These are phyloP conservation scores for Vannuccia rotundouncinata DNA, from an alignment of 2,888 invertebrate genomes.

Conservation along the genomic window DNA sequence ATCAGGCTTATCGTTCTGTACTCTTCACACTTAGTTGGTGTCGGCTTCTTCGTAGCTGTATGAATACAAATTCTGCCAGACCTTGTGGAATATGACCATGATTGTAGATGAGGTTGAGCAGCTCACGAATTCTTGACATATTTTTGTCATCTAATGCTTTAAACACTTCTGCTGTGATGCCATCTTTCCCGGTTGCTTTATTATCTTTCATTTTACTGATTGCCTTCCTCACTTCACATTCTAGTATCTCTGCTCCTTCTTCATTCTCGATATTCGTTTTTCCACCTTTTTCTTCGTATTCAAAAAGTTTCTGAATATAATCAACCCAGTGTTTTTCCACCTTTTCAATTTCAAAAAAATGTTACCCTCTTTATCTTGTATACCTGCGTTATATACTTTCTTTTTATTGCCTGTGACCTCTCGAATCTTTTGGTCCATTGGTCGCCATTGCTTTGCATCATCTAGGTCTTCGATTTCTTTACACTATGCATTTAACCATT, in stretches of 20 bases:
- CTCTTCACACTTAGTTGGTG: background rate
- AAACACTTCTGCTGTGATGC: slow-evolving; percentile 17
- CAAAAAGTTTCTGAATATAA: slow-evolving; percentile 15
- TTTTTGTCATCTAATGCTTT: slow-evolving; percentile 23
- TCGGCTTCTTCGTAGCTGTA: slow-evolving; percentile 25
- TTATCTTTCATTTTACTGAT: slow-evolving; percentile 24
- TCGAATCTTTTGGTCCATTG: slow-evolving; percentile 16
- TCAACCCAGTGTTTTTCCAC: slow-evolving; percentile 21
- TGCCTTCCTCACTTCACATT: slow-evolving; percentile 23
- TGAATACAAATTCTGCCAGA: slow-evolving; percentile 4
- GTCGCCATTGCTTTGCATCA: slow-evolving; percentile 5
- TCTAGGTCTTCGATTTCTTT: slow-evolving; percentile 22
- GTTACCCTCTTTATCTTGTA: slow-evolving; percentile 8
- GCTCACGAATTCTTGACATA: slow-evolving; percentile 9
- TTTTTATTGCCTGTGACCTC: slow-evolving; percentile 26
- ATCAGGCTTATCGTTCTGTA: slow-evolving; percentile 28
- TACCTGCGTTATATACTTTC: slow-evolving; percentile 16
- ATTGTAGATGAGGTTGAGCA: slow-evolving; percentile 22
- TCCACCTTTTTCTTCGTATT: slow-evolving; percentile 5
- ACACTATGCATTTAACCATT: slow-evolving; percentile 24
- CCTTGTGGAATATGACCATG: slow-evolving; percentile 17
- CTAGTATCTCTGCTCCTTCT: slow-evolving; percentile 14
- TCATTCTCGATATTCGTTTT: slow-evolving; percentile 21
- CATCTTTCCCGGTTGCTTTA: slow-evolving; percentile 20
- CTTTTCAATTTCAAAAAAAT: slow-evolving; percentile 21